Conservation (phyloP, 2,113 vertebrate genomes). For the Hassar affinis region DNA sequence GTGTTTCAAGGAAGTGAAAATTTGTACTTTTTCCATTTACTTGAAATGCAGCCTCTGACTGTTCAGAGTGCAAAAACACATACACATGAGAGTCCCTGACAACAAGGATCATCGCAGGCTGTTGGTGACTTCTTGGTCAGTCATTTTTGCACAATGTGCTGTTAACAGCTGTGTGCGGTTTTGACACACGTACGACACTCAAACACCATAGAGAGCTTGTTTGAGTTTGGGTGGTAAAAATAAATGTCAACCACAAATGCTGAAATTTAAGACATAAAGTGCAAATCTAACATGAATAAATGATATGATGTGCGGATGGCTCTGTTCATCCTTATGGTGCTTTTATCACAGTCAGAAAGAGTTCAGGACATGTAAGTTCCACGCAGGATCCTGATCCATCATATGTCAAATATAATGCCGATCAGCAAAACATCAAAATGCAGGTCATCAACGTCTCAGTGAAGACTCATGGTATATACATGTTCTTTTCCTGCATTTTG, state of each 20-base stretch:
- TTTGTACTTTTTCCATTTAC: neutral
- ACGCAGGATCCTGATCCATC: neutral
- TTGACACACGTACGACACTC: neutral
- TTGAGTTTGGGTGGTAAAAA: neutral
- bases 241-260: neutral
- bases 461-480: neutral
- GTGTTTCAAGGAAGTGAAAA: neutral
- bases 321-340: neutral
- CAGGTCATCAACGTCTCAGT: neutral
- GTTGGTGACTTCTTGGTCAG: neutral
- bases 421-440: neutral
- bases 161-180: conserved; percentile 7
- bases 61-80: neutral
- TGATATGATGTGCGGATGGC: neutral
- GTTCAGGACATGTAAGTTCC: neutral
- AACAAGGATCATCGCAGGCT: neutral
- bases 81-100: neutral
- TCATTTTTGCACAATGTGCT: neutral
- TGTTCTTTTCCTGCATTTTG: too few species aligned
- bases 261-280: neutral
- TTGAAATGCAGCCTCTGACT: neutral
- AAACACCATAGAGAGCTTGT: neutral
- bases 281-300: neutral
- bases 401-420: neutral
- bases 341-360: neutral